A percentile compares a stretch with the other conserved stretches of the same genome.
Evolutionary conservation across 2,888 invertebrate species (phyloP).

Genomic region (Venustoraphidia nigricollis): DNA sequence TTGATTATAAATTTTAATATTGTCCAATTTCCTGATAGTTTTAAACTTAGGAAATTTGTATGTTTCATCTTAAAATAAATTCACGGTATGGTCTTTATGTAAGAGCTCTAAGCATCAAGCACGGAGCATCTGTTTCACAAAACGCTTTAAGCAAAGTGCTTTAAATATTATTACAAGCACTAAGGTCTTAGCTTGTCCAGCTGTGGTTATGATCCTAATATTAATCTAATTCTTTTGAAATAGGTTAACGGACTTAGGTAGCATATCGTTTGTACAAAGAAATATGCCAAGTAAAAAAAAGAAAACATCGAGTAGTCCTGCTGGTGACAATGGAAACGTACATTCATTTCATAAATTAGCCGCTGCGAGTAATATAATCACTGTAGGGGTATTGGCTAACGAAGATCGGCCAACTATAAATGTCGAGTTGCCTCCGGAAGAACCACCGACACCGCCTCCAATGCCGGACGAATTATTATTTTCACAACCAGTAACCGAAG

Average conservation of each 20-base stretch:
- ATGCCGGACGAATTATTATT: background rate
- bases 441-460: background rate
- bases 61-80: no score
- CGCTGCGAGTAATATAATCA: constrained; percentile 1
- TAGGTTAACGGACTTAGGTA: constrained; percentile 66
- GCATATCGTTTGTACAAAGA: constrained; percentile 30
- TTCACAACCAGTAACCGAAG: constrained; percentile 31
- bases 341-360: background rate
- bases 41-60: no score
- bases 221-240: constrained; percentile 5
- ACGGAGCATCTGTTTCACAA: no score
- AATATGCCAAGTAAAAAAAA: constrained; percentile 33
- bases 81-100: no score
- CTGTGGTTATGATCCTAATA: background rate
- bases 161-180: no score
- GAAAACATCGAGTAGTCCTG: constrained; percentile 39
- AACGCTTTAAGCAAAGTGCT: no score
- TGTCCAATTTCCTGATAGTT: no score
- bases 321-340: constrained; percentile 21
- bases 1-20: no score
- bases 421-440: background rate
- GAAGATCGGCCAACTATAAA: constrained; percentile 1
- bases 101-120: no score
- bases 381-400: background rate
- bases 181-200: no score